phyloP scores from a whole-genome alignment of 2,797 vertebrate genomes.

The Hylomyscus alleni region DNA sequence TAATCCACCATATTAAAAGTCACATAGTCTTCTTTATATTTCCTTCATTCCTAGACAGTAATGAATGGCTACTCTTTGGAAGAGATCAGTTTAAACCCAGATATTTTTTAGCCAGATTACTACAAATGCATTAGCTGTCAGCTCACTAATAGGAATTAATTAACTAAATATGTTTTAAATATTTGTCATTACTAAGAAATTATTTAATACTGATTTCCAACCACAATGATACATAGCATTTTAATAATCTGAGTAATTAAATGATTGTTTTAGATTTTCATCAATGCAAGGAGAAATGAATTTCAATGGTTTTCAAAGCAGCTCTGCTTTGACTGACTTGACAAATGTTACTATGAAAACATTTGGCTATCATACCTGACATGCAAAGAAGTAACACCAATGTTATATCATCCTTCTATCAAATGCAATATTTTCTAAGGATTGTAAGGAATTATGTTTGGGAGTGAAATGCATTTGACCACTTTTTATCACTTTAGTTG shows the following conservation, averaged over 20 bases:
- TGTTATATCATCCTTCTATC: neutral
- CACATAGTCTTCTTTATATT: neutral
- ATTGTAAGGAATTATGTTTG: neutral
- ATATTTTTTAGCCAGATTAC: neutral
- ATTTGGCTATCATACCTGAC: neutral
- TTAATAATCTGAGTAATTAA: slow-evolving; percentile 51
- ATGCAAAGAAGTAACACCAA: neutral
- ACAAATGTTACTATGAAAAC: neutral
- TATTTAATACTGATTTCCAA: slow-evolving; percentile 33
- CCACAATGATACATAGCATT: slow-evolving; percentile 10
- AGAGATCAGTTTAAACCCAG: neutral
- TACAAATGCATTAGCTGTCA: slow-evolving; percentile 4
- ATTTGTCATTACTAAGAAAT: slow-evolving; percentile 44
- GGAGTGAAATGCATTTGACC: neutral
- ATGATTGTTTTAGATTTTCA: slow-evolving; percentile 24
- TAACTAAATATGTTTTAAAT: slow-evolving; percentile 60
- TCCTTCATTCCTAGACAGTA: neutral
- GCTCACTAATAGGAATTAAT: slow-evolving; percentile 40
- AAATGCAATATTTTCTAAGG: slow-evolving; percentile 21
- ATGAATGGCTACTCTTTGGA: neutral
- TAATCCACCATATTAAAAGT: neutral
- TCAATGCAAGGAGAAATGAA: slow-evolving; percentile 44
- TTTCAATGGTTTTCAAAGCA: slow-evolving; percentile 10
- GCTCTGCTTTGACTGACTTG: neutral
- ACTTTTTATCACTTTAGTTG: slow-evolving; percentile 9